These are phyloP conservation scores for Siniperca knerii DNA, from an alignment of 2,113 vertebrate genomes.

Conservation along the genomic window DNA sequence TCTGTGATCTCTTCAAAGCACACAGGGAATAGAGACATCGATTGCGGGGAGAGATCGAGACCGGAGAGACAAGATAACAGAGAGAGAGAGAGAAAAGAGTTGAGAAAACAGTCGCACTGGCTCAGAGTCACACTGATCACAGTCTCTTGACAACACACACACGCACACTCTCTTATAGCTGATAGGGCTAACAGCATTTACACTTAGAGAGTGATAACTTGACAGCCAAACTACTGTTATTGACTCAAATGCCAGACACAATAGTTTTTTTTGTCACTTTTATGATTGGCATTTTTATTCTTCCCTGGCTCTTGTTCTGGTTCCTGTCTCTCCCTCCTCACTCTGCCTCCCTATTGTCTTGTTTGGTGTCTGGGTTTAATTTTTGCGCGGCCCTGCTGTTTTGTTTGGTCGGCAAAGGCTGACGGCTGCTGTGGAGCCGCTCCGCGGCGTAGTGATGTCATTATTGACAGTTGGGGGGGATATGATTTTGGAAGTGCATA, in stretches of 20 bases:
- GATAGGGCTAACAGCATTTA: slow-evolving; percentile 72
- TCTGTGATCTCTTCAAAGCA: slow-evolving; percentile 73
- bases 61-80: slow-evolving; percentile 54
- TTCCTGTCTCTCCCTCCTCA: slow-evolving; percentile 22
- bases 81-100: slow-evolving; percentile 44
- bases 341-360: slow-evolving; percentile 45
- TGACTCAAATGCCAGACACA: slow-evolving; percentile 68
- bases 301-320: neutral
- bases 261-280: slow-evolving; percentile 60
- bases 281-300: slow-evolving; percentile 58
- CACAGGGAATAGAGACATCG: slow-evolving; percentile 59
- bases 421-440: slow-evolving; percentile 51
- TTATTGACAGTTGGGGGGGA: slow-evolving; percentile 51
- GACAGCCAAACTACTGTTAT: slow-evolving; percentile 70
- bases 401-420: slow-evolving; percentile 46
- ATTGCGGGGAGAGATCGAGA: slow-evolving; percentile 61
- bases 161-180: slow-evolving; percentile 30
- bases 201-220: slow-evolving; percentile 66
- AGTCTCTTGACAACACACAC: slow-evolving; percentile 51
- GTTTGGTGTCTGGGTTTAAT: slow-evolving; percentile 63
- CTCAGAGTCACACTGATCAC: slow-evolving; percentile 60
- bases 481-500: slow-evolving; percentile 32
- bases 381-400: slow-evolving; percentile 50
- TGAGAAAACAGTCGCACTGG: slow-evolving; percentile 64
- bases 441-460: slow-evolving; percentile 40